Evolutionary conservation across 2,888 invertebrate genomes (phyloP).

Genomic region (Athalia circularis): DNA sequence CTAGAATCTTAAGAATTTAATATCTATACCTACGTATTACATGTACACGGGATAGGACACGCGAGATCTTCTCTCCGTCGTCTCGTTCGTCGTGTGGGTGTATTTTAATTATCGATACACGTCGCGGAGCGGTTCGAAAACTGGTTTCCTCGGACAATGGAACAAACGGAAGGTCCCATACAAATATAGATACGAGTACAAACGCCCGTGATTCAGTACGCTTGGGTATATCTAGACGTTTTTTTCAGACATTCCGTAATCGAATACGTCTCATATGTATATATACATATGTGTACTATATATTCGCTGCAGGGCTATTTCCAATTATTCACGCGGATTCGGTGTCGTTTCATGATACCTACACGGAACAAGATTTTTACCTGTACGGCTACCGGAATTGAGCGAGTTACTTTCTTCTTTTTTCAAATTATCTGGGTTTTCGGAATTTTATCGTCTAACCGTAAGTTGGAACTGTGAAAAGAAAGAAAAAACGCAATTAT

Average conservation of each 20-base stretch:
- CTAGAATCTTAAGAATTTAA: no score
- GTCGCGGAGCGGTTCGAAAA: conserved; percentile 32
- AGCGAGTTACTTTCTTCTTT: background rate
- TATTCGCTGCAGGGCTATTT: background rate
- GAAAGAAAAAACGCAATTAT: no score
- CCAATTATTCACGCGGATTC: conserved; percentile 26
- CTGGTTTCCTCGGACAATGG: conserved; percentile 32
- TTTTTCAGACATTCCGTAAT: conserved; percentile 29
- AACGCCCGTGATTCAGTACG: conserved; percentile 26
- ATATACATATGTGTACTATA: no score
- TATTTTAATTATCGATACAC: conserved; percentile 38
- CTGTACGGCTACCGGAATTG: background rate
- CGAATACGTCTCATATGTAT: conserved; percentile 26
- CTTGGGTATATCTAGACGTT: conserved; percentile 10
- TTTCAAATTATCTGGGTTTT: background rate
- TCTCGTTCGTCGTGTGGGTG: conserved; percentile 23
- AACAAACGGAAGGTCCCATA: conserved; percentile 4
- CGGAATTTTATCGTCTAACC: background rate
- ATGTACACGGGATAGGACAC: background rate
- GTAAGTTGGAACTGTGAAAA: no score
- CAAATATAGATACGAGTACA: conserved; percentile 6
- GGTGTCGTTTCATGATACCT: conserved; percentile 2
- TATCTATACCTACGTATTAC: background rate
- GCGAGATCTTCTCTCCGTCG: background rate
- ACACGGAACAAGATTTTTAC: background rate